A percentile compares a stretch with the other conserved stretches of the same genome.
Conservation (phyloP, 2,113 vertebrate species). For the Callopanchax toddi region DNA sequence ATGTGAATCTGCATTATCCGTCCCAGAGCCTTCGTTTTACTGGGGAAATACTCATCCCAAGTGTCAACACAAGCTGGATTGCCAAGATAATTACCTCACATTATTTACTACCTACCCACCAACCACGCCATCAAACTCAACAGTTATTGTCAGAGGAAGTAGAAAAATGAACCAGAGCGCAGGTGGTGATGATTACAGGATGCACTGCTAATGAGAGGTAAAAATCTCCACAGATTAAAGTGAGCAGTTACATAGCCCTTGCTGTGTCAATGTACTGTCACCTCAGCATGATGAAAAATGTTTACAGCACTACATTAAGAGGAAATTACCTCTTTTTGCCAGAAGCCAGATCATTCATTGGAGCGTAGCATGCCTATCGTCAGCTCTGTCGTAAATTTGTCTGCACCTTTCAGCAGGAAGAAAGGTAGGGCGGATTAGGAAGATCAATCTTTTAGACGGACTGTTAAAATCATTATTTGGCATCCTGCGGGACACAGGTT, state of each 20-base stretch:
- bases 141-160: slow-evolving; percentile 29
- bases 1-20: slow-evolving; percentile 62
- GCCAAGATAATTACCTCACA: slow-evolving; percentile 47
- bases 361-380: slow-evolving; percentile 42
- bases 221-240: slow-evolving; percentile 52
- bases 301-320: slow-evolving; percentile 75
- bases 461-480: slow-evolving; percentile 79
- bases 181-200: slow-evolving; percentile 30
- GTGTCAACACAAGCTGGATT: slow-evolving; percentile 47
- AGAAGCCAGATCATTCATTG: slow-evolving; percentile 70
- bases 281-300: slow-evolving; percentile 67
- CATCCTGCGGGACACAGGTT: slow-evolving; percentile 70
- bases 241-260: slow-evolving; percentile 22
- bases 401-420: slow-evolving; percentile 56
- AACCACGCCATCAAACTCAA: slow-evolving; percentile 15
- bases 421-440: slow-evolving; percentile 62
- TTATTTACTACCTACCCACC: neutral
- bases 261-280: slow-evolving; percentile 38
- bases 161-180: slow-evolving; percentile 33
- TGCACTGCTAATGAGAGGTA: slow-evolving; percentile 45
- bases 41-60: slow-evolving; percentile 43
- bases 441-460: slow-evolving; percentile 72
- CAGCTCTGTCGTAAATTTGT: slow-evolving; percentile 69
- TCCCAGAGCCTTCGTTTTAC: slow-evolving; percentile 35
- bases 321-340: slow-evolving; percentile 72